phyloP scores from a whole-genome alignment of 2,888 invertebrate genomes.

The Drosophila colorata region DNA sequence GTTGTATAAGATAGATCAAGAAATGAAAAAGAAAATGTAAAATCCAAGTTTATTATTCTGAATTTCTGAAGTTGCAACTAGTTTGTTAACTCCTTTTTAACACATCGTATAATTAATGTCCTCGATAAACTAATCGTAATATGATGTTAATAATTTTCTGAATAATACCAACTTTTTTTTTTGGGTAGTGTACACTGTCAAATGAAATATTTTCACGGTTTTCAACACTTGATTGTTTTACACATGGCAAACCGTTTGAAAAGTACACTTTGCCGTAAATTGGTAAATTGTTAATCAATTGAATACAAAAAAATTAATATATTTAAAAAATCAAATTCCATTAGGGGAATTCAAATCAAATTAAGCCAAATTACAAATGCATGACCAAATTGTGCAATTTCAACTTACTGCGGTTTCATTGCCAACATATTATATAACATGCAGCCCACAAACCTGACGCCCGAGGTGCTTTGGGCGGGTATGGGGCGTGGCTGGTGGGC shows the following conservation, averaged over 20 bases:
- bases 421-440: not conserved
- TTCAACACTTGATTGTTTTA: not conserved
- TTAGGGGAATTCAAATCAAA: conserved; percentile 52
- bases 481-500: not conserved
- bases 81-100: no score
- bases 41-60: no score
- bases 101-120: no score
- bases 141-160: not conserved
- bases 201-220: not conserved
- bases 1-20: no score
- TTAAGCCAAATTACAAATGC: conserved; percentile 50
- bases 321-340: conserved; percentile 50
- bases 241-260: not conserved
- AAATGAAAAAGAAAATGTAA: no score
- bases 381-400: conserved; percentile 50
- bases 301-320: conserved; percentile 23
- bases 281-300: conserved; percentile 47
- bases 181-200: not conserved
- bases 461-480: conserved; percentile 1
- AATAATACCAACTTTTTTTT: no score
- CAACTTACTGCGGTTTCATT: conserved; percentile 41
- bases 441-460: conserved; percentile 8
- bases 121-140: no score
- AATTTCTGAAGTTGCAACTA: no score
- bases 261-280: not conserved